phyloP scores from a whole-genome alignment of 2,888 invertebrate species.

The Drosophila macrospina region DNA sequence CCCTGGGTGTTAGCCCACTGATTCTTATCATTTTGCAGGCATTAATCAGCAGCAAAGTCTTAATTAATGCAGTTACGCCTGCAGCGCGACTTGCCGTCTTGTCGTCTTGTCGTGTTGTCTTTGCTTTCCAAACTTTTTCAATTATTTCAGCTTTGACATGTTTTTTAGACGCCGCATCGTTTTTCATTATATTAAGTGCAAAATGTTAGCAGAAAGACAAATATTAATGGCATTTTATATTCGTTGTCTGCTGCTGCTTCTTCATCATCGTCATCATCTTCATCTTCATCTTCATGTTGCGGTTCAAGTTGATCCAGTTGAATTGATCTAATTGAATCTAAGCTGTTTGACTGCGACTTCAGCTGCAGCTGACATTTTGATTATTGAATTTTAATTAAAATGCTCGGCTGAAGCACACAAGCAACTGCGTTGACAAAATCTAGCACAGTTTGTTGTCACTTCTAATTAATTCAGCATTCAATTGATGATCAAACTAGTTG shows the following conservation, averaged over 20 bases:
- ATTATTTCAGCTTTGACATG: constrained; percentile 69
- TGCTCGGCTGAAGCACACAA: not conserved
- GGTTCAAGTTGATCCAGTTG: constrained; percentile 16
- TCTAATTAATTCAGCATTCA: not conserved
- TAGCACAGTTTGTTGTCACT: not conserved
- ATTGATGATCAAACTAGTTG: not conserved
- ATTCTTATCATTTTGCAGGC: constrained; percentile 8
- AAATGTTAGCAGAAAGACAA: constrained; percentile 45
- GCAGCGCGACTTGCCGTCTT: constrained; percentile 40
- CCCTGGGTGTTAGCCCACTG: not conserved
- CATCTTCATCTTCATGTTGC: constrained; percentile 7
- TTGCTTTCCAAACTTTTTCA: constrained; percentile 68
- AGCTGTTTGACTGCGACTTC: constrained; percentile 7
- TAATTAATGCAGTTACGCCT: constrained; percentile 59
- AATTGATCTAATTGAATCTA: constrained; percentile 52
- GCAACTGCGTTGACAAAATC: too few species aligned
- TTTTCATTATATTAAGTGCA: constrained; percentile 42
- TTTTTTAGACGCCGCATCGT: constrained; percentile 35
- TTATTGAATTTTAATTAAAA: constrained; percentile 25
- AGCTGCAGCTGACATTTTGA: constrained; percentile 44
- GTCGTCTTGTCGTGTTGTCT: constrained; percentile 16
- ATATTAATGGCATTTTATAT: constrained; percentile 55
- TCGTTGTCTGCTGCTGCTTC: constrained; percentile 4
- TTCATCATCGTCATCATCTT: constrained; percentile 6
- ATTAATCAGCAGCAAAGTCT: constrained; percentile 27